These are phyloP conservation scores for Halichondria panicea DNA, from an alignment of 37 sponge, comb jelly and placozoan genomes.

Conservation along the genomic window DNA sequence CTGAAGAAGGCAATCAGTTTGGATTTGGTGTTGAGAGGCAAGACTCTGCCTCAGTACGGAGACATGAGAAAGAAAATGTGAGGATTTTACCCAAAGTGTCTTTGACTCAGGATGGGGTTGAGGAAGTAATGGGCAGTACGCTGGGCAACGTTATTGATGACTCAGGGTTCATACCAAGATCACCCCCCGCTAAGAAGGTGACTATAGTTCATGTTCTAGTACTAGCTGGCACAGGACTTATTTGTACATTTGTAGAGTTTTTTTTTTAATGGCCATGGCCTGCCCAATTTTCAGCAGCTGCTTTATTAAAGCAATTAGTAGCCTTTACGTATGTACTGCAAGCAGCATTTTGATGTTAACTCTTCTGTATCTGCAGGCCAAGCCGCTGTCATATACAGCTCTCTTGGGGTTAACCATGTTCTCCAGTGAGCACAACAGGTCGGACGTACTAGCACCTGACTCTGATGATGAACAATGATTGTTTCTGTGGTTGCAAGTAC, in stretches of 20 bases:
- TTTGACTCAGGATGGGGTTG: neutral
- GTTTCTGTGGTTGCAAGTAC: too few species aligned
- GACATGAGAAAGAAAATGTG: neutral
- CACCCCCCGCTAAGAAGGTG: conserved; percentile 73
- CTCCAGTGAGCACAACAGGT: neutral
- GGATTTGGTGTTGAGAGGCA: neutral
- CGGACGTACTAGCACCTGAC: conserved; percentile 63
- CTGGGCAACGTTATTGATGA: conserved; percentile 36
- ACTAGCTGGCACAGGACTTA: neutral
- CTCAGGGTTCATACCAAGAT: conserved; percentile 62
- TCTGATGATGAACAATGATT: conserved; percentile 77
- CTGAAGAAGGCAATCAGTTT: conserved; percentile 25
- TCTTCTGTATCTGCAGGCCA: conserved; percentile 28
- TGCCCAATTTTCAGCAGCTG: neutral
- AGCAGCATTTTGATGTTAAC: too few species aligned
- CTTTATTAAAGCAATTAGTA: too few species aligned
- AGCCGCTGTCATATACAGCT: conserved; percentile 18
- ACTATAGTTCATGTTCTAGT: neutral
- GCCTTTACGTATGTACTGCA: too few species aligned
- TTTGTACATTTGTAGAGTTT: neutral
- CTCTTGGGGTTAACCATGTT: conserved; percentile 35
- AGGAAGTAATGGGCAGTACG: conserved; percentile 2
- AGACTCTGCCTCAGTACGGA: neutral
- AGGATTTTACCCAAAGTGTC: neutral
- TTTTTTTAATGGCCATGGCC: neutral